A percentile compares a stretch with the other conserved stretches of the same genome.
phyloP scores from a whole-genome alignment of 2,888 invertebrate genomes.

The Reticulitermes lucifugus region DNA sequence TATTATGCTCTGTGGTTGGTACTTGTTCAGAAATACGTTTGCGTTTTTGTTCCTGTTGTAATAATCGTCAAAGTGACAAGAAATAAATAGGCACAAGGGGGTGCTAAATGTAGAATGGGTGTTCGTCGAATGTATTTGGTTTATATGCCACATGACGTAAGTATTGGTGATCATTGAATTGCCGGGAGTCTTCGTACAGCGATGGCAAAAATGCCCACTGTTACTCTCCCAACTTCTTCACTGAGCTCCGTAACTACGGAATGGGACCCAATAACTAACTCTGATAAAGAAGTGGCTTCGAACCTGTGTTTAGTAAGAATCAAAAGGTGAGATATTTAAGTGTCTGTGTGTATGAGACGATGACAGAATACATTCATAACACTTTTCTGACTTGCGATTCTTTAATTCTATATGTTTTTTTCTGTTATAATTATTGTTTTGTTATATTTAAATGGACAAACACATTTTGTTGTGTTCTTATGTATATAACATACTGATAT shows the following conservation, averaged over 20 bases:
- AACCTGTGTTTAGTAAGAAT: conserved; percentile 51
- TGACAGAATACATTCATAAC: too few species aligned
- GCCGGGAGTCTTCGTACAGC: not conserved
- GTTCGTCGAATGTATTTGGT: not conserved
- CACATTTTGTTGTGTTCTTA: too few species aligned
- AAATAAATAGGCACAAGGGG: not conserved
- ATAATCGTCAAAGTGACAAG: not conserved
- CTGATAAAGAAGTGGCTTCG: conserved; percentile 47
- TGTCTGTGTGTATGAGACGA: too few species aligned
- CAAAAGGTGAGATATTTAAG: conserved; percentile 46
- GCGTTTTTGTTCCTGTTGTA: not conserved
- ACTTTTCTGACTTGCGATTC: too few species aligned
- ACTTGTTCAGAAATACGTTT: too few species aligned
- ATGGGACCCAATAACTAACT: conserved; percentile 51
- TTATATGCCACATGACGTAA: not conserved
- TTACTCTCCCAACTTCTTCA: not conserved
- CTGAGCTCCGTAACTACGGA: conserved; percentile 31
- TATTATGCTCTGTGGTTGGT: not conserved
- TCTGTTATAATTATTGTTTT: too few species aligned
- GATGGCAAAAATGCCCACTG: conserved; percentile 32
- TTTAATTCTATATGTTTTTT: too few species aligned
- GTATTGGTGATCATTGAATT: not conserved
- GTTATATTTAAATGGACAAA: too few species aligned
- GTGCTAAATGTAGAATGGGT: not conserved
- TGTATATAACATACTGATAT: too few species aligned